A percentile compares a stretch with the other conserved stretches of the same genome.
Evolutionary conservation across 2,797 vertebrate genomes (phyloP).

Genomic region (Channallabes apus): DNA sequence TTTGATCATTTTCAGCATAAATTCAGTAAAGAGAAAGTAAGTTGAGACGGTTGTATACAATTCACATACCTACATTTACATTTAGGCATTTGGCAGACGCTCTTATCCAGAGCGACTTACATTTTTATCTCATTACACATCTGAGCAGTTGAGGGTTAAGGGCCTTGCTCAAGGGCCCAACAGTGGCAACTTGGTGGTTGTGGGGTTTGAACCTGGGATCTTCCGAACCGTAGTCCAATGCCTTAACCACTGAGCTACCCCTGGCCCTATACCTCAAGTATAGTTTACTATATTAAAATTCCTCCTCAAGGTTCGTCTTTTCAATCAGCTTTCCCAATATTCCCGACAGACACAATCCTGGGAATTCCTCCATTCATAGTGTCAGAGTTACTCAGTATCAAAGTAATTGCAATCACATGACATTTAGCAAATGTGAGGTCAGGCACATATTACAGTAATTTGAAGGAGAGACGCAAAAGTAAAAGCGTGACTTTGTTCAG

Average conservation of each 20-base stretch:
- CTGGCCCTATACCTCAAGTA: too few species aligned
- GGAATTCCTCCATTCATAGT: conserved; percentile 38
- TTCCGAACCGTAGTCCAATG: too few species aligned
- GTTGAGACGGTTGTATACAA: conserved; percentile 27
- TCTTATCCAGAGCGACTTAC: too few species aligned
- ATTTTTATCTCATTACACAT: too few species aligned
- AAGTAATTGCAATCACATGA: conserved; percentile 71
- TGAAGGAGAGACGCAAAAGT: conserved; percentile 49
- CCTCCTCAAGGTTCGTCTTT: conserved; percentile 31
- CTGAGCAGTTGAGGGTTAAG: too few species aligned
- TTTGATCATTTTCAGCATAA: not conserved
- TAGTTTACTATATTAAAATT: conserved; percentile 41
- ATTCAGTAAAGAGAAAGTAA: not conserved
- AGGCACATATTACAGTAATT: conserved; percentile 65
- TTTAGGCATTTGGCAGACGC: too few species aligned
- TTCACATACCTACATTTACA: conserved; percentile 40
- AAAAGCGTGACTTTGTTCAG: conserved; percentile 40
- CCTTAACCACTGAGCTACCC: too few species aligned
- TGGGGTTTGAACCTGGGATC: too few species aligned
- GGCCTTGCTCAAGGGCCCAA: too few species aligned
- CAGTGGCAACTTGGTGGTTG: too few species aligned
- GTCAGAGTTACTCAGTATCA: conserved; percentile 60
- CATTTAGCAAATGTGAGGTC: conserved; percentile 63
- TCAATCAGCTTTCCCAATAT: conserved; percentile 45
- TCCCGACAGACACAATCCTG: conserved; percentile 34